These are phyloP conservation scores for Lophotriccus pileatus DNA, from an alignment of 2,797 vertebrate species.

Conservation along the genomic window DNA sequence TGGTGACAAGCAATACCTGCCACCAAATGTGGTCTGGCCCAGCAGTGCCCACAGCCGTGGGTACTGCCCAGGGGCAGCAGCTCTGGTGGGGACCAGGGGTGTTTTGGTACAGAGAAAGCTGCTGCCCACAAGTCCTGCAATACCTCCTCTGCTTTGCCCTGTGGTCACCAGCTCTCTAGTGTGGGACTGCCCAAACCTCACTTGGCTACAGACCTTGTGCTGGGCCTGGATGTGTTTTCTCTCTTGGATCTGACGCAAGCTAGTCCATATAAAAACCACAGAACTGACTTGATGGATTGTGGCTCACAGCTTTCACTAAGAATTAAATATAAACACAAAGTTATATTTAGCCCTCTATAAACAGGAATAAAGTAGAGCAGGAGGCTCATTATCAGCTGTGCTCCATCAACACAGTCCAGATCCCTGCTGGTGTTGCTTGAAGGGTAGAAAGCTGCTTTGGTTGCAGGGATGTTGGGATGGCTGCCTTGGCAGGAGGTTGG, in stretches of 20 bases:
- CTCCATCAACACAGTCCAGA: background rate
- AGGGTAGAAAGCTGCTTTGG: background rate
- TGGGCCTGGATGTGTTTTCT: background rate
- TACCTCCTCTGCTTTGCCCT: background rate
- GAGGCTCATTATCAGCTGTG: background rate
- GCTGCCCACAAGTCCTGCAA: background rate
- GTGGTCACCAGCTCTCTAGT: fast-evolving
- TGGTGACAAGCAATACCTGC: background rate
- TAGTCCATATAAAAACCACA: background rate
- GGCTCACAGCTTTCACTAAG: background rate
- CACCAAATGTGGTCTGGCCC: background rate
- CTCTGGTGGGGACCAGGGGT: background rate
- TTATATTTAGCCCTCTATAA: constrained; percentile 41
- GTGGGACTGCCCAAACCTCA: background rate
- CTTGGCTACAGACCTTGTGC: background rate
- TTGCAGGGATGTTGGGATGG: fast-evolving
- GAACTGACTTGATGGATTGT: background rate
- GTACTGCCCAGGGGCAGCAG: background rate
- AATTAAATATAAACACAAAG: background rate
- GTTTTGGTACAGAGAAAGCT: background rate
- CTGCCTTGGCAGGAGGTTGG: background rate
- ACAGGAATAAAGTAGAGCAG: background rate
- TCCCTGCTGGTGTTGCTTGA: background rate
- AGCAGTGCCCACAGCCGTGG: background rate
- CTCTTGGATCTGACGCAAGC: background rate